Base-by-base conservation (phyloP, 2,797 vertebrate genomes). In the Sebastes trivittatus region DNA sequence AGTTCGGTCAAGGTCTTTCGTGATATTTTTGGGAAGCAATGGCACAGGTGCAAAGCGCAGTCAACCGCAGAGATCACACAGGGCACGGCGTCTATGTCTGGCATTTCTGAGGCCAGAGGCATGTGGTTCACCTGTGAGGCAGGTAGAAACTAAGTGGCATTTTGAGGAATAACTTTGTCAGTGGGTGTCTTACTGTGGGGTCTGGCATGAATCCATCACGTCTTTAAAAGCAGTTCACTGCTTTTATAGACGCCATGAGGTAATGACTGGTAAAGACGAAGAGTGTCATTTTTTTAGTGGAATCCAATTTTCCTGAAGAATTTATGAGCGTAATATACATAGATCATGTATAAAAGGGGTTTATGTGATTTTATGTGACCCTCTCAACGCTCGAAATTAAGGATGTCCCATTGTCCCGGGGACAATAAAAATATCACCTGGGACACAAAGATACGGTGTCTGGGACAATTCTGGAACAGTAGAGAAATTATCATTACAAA, bases 11-110 rank as follows among this genome's bases (percentile, higher is more conserved):
- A 86, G 75, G 82, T 87, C 75, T 65, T 87, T 27, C 34, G 77
- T 66, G 81, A 86, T 91, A 84, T 83, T 89, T 88, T 90, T 83
- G 64, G 73, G 72, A 80, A 62, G 67, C 75, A 59, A 54, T 62
- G 72, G 75, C 74, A 83, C 81, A 82, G 80, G 83, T 89, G 84
- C 63, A 84, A 79, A 79, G 76, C 77, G 84, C 84, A 89, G 81
- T 82, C 73, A 80, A 72, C 65, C 66, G 71, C 64, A 76, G 69
- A 80, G 87, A 72, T 82, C 79, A 72, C 56, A 62, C 52, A 62
- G 85, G 78, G 81, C 67, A 62, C 3, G 11, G 58, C 22, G 71
- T 69, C 56, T 71, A 6, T 78, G 80, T 83, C 81, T 86, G 80
- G 52, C 29, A 14, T 82, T 42, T 81, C 71, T 75, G 64, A 65